Conservation (phyloP, 2,888 invertebrate species). For the Agrotis exclamationis region DNA sequence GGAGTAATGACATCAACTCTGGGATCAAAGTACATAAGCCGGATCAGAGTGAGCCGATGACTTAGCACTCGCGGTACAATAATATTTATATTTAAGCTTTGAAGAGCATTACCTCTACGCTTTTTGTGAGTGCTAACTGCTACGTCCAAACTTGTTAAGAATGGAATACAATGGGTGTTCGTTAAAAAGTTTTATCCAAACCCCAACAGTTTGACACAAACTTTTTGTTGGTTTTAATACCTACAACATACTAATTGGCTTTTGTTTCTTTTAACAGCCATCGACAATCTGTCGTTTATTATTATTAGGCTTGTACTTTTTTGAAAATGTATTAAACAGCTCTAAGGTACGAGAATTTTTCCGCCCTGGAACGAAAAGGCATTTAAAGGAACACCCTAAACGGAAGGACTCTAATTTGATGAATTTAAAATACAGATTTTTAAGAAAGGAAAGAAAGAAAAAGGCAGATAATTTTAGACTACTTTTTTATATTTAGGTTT, state of each 20-base stretch:
- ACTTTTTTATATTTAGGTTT: too few species aligned
- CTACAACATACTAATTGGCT: neutral
- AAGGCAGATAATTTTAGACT: too few species aligned
- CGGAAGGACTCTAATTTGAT: too few species aligned
- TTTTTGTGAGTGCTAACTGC: conserved; percentile 34
- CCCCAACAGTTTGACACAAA: neutral
- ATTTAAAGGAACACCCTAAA: too few species aligned
- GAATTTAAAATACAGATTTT: too few species aligned
- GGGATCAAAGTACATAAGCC: conserved; percentile 48
- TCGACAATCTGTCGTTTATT: neutral
- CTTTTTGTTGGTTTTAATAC: conserved; percentile 24
- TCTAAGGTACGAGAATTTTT: too few species aligned
- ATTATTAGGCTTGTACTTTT: neutral
- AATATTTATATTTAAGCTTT: conserved; percentile 38
- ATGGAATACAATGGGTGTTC: neutral
- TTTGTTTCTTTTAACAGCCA: conserved; percentile 5
- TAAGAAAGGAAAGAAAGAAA: too few species aligned
- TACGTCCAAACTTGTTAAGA: conserved; percentile 9
- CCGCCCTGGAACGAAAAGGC: too few species aligned
- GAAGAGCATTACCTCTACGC: conserved; percentile 19
- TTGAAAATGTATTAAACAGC: neutral
- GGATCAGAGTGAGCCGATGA: conserved; percentile 38
- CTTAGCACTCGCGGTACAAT: conserved; percentile 31
- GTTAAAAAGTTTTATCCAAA: conserved; percentile 18
- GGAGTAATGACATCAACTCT: conserved; percentile 52